Base-by-base conservation (phyloP, 2,888 invertebrate species). In the Torymus auratus region DNA sequence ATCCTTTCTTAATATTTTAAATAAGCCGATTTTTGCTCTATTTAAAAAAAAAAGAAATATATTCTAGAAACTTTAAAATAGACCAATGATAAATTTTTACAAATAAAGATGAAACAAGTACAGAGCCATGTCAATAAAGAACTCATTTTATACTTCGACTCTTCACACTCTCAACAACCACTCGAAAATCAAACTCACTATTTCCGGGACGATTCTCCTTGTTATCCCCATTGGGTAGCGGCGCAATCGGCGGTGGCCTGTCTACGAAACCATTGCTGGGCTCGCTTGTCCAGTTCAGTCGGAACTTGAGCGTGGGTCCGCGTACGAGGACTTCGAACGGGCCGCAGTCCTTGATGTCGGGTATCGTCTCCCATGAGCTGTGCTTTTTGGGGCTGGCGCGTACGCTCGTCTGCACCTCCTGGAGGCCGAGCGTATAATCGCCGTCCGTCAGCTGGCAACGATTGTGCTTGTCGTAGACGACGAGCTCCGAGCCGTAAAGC, bases 381-480 rank as follows among this genome's bases (percentile, higher is more conserved):
- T 93, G 92, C 87, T 95, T 95, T 88, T 94, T 94, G 13, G 96
- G 95, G 82, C 92, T 92, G 62, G 91, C 89, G 73, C 91, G 87
- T 58, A 91, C 88, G 81, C 90, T 91, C 15, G 90, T 87, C 81
- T 91, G 91, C 58, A 96, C 93, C 86, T 97, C 96, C 87, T 96
- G 95, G 83, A 98, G 91, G 71, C 96, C 95, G 79, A 98, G 92
- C 89, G 98, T 97, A 91, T 98, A 98, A 89, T 97, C 96, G 3
- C 98, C 98, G 85, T 97, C 96, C 0, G 95, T 95, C 70, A 97
- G 92, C 76, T 97, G 93, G 89, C 97, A 97, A 15, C 96, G 94
- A 88, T 95, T 96, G 87, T 96, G 95, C 89, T 97, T 97, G 90
- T 98, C 98, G 88, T 96, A 98, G 52, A 98, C 95, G 80, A 96